Conservation (phyloP, 2,797 vertebrate genomes). For the Microctenopoma steveboyesi region DNA sequence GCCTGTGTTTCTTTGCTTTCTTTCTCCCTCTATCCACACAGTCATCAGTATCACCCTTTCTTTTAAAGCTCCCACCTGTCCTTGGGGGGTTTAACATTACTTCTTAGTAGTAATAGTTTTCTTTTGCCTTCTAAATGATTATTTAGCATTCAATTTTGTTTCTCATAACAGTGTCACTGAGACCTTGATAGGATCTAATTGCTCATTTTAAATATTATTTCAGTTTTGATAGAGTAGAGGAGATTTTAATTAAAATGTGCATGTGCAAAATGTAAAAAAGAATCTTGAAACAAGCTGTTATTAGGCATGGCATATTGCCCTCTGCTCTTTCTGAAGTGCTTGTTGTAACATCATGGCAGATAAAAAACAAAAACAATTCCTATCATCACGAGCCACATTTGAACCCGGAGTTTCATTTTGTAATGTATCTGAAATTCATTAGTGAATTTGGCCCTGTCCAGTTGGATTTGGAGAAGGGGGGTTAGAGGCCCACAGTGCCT, state of each 20-base stretch:
- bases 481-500: slow-evolving; percentile 49
- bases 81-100: slow-evolving; percentile 72
- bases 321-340: slow-evolving; percentile 14
- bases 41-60: slow-evolving; percentile 83
- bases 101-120: slow-evolving; percentile 77
- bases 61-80: slow-evolving; percentile 64
- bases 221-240: not conserved
- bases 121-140: slow-evolving; percentile 75
- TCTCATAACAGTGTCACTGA: slow-evolving; percentile 36
- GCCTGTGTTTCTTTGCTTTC: slow-evolving; percentile 82
- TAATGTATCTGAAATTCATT: slow-evolving; percentile 68
- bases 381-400: slow-evolving; percentile 36
- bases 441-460: slow-evolving; percentile 45
- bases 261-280: slow-evolving; percentile 12
- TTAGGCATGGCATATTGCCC: slow-evolving; percentile 20
- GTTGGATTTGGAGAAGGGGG: slow-evolving; percentile 47
- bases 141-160: slow-evolving; percentile 65
- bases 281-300: slow-evolving; percentile 16
- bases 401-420: slow-evolving; percentile 64
- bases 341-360: slow-evolving; percentile 17
- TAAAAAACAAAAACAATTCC: slow-evolving; percentile 30
- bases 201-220: slow-evolving; percentile 1
- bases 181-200: slow-evolving; percentile 53
- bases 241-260: not conserved
- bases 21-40: slow-evolving; percentile 81